Percentiles rank a stretch among this genome's conserved stretches.
Conservation (phyloP, 1,140 invertebrate genomes). For the Cotesia glomerata region DNA sequence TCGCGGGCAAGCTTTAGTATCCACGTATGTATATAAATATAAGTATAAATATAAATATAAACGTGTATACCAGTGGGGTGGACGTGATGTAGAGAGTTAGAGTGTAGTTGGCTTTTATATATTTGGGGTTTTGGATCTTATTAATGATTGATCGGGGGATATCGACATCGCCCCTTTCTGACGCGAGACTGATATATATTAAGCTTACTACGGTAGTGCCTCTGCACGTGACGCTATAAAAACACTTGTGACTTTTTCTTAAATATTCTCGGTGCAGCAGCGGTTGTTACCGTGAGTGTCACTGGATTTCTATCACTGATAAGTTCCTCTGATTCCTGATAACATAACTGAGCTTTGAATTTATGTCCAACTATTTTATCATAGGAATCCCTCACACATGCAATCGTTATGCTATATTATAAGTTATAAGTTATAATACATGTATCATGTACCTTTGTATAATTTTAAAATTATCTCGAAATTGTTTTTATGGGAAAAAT, state of each 20-base stretch:
- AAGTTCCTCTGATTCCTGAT: no score
- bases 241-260: slow-evolving; percentile 41
- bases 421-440: no score
- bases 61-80: background rate
- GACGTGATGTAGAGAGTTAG: slow-evolving; percentile 30
- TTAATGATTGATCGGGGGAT: slow-evolving; percentile 65
- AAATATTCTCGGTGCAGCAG: slow-evolving; percentile 13
- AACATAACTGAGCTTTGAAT: no score
- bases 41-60: slow-evolving; percentile 15
- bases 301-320: no score
- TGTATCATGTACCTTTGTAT: no score
- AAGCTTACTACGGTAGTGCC: slow-evolving; percentile 43
- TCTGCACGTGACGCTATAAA: slow-evolving; percentile 62
- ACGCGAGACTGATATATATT: slow-evolving; percentile 58
- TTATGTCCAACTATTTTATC: no score
- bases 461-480: no score
- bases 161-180: slow-evolving; percentile 60
- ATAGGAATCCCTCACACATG: no score
- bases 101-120: slow-evolving; percentile 46
- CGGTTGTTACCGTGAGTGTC: background rate
- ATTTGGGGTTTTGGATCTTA: slow-evolving; percentile 62
- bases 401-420: no score
- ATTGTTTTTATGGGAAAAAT: no score
- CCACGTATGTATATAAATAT: background rate
- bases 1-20: slow-evolving; percentile 21